Evolutionary conservation across 2,888 invertebrate species (phyloP).

Genomic region (Melanostoma scalare): DNA sequence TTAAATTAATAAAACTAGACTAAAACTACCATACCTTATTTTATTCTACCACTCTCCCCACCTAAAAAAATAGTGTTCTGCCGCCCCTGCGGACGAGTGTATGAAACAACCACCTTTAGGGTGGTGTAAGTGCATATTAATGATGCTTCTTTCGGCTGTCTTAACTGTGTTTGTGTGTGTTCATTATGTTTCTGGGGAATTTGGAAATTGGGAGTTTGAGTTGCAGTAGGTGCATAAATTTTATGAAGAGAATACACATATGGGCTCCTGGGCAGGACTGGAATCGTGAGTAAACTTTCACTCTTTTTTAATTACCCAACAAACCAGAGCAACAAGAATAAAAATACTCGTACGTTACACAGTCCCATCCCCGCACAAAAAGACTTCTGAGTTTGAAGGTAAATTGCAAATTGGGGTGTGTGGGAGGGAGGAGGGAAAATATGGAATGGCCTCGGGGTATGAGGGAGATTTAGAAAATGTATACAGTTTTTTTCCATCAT

Average conservation of each 20-base stretch:
- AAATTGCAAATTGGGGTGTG: too few species aligned
- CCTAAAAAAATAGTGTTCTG: too few species aligned
- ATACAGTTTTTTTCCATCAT: constrained; percentile 9
- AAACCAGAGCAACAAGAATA: constrained; percentile 6
- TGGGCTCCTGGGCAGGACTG: constrained; percentile 50
- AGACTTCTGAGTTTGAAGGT: constrained; percentile 31
- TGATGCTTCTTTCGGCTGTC: constrained; percentile 68
- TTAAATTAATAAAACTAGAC: too few species aligned
- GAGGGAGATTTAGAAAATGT: constrained; percentile 7
- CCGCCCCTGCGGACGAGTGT: too few species aligned
- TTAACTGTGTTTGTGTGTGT: constrained; percentile 30
- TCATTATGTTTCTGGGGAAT: constrained; percentile 10
- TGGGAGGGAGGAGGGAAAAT: not conserved
- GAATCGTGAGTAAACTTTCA: constrained; percentile 72
- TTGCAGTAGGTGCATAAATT: constrained; percentile 50
- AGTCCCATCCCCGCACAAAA: not conserved
- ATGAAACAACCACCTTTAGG: constrained; percentile 8
- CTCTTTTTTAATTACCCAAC: constrained; percentile 65
- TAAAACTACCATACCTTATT: too few species aligned
- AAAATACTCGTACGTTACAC: not conserved
- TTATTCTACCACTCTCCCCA: too few species aligned
- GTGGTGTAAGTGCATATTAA: constrained; percentile 60
- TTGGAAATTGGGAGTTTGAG: not conserved
- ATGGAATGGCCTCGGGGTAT: constrained; percentile 8
- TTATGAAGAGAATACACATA: constrained; percentile 62